A percentile compares a stretch with the other conserved stretches of the same genome.
These are phyloP conservation scores for Phalloptychus januarius DNA, from an alignment of 2,797 vertebrate species.

Conservation along the genomic window DNA sequence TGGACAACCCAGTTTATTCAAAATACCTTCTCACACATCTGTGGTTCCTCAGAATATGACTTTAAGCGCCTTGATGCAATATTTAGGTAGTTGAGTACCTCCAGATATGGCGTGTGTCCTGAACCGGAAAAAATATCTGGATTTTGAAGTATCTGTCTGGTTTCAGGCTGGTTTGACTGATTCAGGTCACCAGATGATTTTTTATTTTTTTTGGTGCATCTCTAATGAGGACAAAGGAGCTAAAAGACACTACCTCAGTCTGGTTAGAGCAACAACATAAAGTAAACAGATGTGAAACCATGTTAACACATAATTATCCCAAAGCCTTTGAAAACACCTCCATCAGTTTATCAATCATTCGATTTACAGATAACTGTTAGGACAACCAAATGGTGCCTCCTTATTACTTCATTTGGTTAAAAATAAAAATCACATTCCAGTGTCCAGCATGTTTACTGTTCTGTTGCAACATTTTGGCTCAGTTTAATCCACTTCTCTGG, in stretches of 20 bases:
- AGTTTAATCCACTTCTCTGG: slow-evolving; percentile 38
- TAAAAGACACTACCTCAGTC: slow-evolving; percentile 29
- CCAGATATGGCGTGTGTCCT: not conserved
- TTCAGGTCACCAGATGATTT: not conserved
- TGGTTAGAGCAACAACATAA: slow-evolving; percentile 39
- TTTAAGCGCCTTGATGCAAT: not conserved
- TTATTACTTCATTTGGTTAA: slow-evolving; percentile 5
- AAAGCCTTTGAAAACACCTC: slow-evolving; percentile 16
- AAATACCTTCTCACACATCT: not conserved
- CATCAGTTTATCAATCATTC: slow-evolving; percentile 4
- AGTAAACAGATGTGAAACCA: slow-evolving; percentile 50
- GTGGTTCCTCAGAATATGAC: not conserved
- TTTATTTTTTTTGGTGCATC: not conserved
- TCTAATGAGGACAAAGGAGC: slow-evolving; percentile 8
- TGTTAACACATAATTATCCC: slow-evolving; percentile 53
- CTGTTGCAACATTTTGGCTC: slow-evolving; percentile 46
- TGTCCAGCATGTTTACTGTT: slow-evolving; percentile 4
- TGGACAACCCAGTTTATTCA: not conserved
- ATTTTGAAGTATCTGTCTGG: not conserved
- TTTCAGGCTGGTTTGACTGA: not conserved
- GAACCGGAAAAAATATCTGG: not conserved
- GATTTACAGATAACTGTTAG: slow-evolving; percentile 26
- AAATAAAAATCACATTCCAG: slow-evolving; percentile 18
- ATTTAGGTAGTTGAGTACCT: not conserved
- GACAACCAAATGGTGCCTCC: slow-evolving; percentile 14